These are phyloP conservation scores for Cyanistes caeruleus DNA, from an alignment of 2,113 vertebrate genomes.

Conservation along the genomic window DNA sequence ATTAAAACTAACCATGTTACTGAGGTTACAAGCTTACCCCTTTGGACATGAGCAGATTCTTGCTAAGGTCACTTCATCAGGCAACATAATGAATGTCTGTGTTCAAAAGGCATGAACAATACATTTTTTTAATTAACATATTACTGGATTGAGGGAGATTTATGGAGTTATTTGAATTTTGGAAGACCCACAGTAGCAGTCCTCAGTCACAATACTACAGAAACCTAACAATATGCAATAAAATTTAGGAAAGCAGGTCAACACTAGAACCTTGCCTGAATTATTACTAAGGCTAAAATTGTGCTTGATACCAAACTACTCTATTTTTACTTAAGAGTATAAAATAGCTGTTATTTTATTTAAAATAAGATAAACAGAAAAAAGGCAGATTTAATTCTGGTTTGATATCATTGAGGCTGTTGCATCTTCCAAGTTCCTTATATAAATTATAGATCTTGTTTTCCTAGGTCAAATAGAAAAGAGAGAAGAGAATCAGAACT, in stretches of 20 bases:
- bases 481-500: background rate
- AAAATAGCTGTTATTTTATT: background rate
- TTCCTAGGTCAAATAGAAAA: background rate
- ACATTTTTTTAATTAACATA: conserved; percentile 3
- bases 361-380: background rate
- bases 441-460: background rate
- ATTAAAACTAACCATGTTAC: conserved; percentile 29
- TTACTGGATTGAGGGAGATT: background rate
- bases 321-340: background rate
- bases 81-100: conserved; percentile 24
- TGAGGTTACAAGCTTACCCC: conserved; percentile 2
- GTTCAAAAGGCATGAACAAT: conserved; percentile 21
- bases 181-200: background rate
- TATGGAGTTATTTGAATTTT: background rate
- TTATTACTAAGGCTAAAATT: background rate
- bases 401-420: background rate
- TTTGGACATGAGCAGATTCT: background rate
- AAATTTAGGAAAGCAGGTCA: background rate
- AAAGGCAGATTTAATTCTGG: background rate
- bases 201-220: background rate
- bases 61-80: conserved; percentile 40
- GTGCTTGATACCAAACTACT: background rate
- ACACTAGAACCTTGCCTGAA: background rate
- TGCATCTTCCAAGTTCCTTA: background rate
- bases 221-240: background rate